Evolutionary conservation across 2,888 invertebrate genomes (phyloP), one percentile per base, ranked within the genome.

Genomic region (Rhopalosiphum nymphaeae): DNA sequence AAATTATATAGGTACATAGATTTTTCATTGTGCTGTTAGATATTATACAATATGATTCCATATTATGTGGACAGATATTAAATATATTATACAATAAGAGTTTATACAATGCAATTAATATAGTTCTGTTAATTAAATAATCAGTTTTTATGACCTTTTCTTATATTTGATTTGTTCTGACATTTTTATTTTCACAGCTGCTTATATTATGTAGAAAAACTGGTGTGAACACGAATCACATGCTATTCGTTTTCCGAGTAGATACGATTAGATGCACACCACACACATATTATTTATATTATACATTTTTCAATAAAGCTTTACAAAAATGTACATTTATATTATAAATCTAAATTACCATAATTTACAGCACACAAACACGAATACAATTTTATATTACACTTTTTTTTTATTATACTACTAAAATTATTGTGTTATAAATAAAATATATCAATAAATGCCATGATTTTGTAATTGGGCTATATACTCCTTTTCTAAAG

Each of bases 321-420:
- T 87, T 87, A 49, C n/a, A 49, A 87, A 5, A 87, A 87, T 87
- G 87, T 87, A 87, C 49, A 49, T 87, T 86, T 86, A n/a, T n/a
- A 86, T 46, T 49, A 87, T 87, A 87, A 87, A 87, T 87, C n/a
- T 29, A 49, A 49, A 49, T 49, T 86, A 46, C 16, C n/a, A 67
- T 67, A 67, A 36, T 67, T n/a, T 67, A 36, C n/a, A 67, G 16
- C 21, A 36, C 36, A 7, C 16, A 67, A 67, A 67, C 67, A 16
- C 16, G 36, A n/a, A 67, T n/a, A 4, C 67, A 16, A 21, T 67
- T 67, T 36, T 16, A 16, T 16, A 16, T 67, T 36, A 67, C 16
- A 67, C 36, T 16, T 67, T 2, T 16, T 36, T 36, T 36, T 36
- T 67, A 36, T 67, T 21, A 67, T 67, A 67, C 36, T 36, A 49